These are phyloP conservation scores for Bubo blakistoni DNA, from an alignment of 2,113 vertebrate genomes.

Conservation along the genomic window DNA sequence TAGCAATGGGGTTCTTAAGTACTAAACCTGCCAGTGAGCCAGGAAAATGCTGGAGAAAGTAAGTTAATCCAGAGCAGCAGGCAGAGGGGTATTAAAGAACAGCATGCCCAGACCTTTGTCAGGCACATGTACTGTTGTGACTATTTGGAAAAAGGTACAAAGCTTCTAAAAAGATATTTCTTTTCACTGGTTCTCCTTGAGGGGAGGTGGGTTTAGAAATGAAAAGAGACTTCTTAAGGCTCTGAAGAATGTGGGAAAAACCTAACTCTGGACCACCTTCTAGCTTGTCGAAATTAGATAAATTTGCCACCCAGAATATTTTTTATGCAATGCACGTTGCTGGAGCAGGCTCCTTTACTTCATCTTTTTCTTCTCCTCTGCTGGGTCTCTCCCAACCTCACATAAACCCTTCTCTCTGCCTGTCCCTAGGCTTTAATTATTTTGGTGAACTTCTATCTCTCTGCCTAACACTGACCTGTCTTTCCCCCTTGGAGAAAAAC, in stretches of 20 bases:
- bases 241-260: background rate
- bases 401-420: background rate
- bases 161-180: background rate
- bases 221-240: background rate
- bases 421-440: background rate
- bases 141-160: background rate
- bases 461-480: background rate
- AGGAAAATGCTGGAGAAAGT: background rate
- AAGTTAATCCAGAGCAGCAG: background rate
- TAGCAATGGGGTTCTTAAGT: background rate
- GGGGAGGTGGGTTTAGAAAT: background rate
- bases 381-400: background rate
- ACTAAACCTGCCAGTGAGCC: background rate
- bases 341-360: background rate
- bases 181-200: background rate
- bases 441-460: background rate
- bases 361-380: background rate
- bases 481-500: background rate
- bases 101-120: background rate
- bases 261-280: background rate
- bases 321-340: accelerated
- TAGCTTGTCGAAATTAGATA: background rate
- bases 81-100: background rate
- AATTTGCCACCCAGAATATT: background rate
- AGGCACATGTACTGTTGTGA: background rate